Evolutionary conservation across 2,113 vertebrate species (phyloP).

Genomic region (Gopherus flavomarginatus): DNA sequence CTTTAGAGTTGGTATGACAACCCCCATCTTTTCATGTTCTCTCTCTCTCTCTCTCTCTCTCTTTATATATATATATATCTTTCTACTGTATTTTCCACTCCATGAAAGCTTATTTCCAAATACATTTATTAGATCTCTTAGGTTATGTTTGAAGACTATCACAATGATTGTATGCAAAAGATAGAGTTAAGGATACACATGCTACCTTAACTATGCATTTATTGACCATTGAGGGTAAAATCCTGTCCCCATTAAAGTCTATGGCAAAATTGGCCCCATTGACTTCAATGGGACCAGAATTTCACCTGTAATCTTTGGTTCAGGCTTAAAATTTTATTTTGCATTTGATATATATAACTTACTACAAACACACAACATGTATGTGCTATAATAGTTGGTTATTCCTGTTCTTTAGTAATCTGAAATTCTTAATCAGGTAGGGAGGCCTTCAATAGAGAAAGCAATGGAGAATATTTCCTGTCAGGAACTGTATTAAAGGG

Average conservation of each 20-base stretch:
- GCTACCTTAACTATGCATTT: not conserved
- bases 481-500: not conserved
- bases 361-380: not conserved
- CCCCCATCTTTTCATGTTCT: too few relatives aligned
- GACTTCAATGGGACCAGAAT: not conserved
- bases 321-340: slow-evolving; percentile 1
- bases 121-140: not conserved
- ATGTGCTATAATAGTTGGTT: slow-evolving; percentile 9
- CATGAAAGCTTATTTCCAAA: too few relatives aligned
- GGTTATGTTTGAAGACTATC: not conserved
- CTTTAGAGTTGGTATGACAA: too few relatives aligned
- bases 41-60: too few relatives aligned
- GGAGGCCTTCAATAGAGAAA: not conserved
- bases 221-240: not conserved
- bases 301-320: not conserved
- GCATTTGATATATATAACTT: not conserved
- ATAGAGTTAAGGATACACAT: not conserved
- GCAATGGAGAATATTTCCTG: not conserved
- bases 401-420: not conserved
- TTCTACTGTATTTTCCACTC: too few relatives aligned
- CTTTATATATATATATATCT: too few relatives aligned
- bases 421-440: not conserved
- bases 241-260: not conserved
- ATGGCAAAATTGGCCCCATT: not conserved
- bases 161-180: not conserved